phyloP scores from a whole-genome alignment of 2,888 invertebrate species.

The Mamestra brassicae region DNA sequence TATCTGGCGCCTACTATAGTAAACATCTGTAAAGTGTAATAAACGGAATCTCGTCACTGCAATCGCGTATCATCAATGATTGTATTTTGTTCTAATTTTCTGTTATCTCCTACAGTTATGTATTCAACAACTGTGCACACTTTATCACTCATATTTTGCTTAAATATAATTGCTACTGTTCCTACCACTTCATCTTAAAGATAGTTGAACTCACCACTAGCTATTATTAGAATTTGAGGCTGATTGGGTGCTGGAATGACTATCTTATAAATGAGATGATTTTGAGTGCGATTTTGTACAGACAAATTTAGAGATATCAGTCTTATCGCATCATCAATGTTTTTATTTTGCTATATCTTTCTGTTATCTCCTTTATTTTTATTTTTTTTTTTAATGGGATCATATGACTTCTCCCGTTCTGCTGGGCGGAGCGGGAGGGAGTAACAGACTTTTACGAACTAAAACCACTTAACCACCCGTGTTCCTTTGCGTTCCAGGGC shows the following conservation, averaged over 20 bases:
- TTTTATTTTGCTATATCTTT: slow-evolving; percentile 12
- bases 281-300: too few relatives aligned
- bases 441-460: too few relatives aligned
- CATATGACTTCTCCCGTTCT: too few relatives aligned
- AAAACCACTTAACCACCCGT: too few relatives aligned
- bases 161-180: too few relatives aligned
- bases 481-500: too few relatives aligned
- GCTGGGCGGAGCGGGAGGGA: too few relatives aligned
- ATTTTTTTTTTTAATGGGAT: too few relatives aligned
- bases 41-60: not conserved
- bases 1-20: too few relatives aligned
- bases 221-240: not conserved
- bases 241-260: not conserved
- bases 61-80: not conserved
- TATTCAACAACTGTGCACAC: not conserved
- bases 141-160: not conserved
- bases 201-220: not conserved
- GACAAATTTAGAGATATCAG: too few relatives aligned
- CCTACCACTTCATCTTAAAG: not conserved
- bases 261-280: too few relatives aligned
- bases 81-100: slow-evolving; percentile 15
- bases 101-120: not conserved
- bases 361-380: not conserved
- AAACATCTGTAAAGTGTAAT: not conserved
- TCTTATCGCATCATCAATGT: not conserved